Conservation (phyloP, 37 sponge, comb jelly and placozoan species). For the Hormiphora californensis region DNA sequence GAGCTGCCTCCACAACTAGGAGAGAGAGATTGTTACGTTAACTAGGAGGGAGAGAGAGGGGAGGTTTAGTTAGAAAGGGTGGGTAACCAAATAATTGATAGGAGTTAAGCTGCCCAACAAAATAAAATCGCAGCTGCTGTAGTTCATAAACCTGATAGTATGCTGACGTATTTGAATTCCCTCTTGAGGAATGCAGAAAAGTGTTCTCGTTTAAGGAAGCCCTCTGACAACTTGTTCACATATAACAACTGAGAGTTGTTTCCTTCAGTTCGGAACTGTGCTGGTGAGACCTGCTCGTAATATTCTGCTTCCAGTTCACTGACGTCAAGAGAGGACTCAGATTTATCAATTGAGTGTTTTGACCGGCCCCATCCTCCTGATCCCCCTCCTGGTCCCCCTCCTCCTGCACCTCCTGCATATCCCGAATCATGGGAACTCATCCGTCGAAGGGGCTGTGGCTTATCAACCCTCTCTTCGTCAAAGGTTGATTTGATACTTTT, state of each 20-base stretch:
- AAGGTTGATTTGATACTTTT: no score
- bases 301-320: constrained; percentile 48
- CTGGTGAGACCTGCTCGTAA: neutral
- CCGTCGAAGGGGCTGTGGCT: no score
- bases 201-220: neutral
- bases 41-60: neutral
- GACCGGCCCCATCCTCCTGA: no score
- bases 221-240: constrained; percentile 13
- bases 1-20: constrained; percentile 26
- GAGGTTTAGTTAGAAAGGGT: neutral
- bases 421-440: constrained; percentile 50
- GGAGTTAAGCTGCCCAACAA: no score
- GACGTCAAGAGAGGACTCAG: constrained; percentile 43
- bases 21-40: neutral
- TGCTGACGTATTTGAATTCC: constrained; percentile 9
- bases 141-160: neutral
- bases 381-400: no score
- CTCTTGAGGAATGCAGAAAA: constrained; percentile 8
- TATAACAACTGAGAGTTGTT: neutral
- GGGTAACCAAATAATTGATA: neutral
- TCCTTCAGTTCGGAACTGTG: neutral
- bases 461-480: no score
- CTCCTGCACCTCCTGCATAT: neutral
- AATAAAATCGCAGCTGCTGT: no score
- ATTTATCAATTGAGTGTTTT: no score